These are phyloP conservation scores for Triplophysa bombifrons DNA, from an alignment of 2,797 vertebrate genomes.

Conservation along the genomic window DNA sequence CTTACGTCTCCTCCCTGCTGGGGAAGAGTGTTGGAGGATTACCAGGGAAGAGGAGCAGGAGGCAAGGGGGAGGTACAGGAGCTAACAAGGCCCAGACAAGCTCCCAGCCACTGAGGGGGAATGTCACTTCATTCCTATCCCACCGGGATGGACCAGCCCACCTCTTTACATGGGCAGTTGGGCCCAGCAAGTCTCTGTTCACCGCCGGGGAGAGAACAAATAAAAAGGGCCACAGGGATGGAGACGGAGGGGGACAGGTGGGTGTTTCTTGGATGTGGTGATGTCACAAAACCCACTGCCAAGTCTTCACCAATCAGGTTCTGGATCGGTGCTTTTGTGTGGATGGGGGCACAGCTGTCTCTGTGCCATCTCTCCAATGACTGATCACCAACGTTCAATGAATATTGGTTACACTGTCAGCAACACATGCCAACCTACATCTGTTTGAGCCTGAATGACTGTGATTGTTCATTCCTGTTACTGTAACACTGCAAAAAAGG, in stretches of 20 bases:
- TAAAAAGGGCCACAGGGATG: constrained; percentile 60
- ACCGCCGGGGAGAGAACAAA: constrained; percentile 68
- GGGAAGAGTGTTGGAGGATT: constrained; percentile 65
- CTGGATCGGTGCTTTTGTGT: constrained; percentile 42
- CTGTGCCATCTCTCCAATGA: constrained; percentile 35
- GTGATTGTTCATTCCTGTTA: not conserved
- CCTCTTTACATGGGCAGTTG: constrained; percentile 91
- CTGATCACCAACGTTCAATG: constrained; percentile 49
- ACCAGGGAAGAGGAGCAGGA: constrained; percentile 53
- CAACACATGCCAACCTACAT: constrained; percentile 37
- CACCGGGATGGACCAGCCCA: constrained; percentile 79
- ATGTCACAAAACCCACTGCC: constrained; percentile 61
- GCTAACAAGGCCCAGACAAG: constrained; percentile 60
- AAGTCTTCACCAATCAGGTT: constrained; percentile 48
- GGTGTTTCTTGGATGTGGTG: constrained; percentile 41
- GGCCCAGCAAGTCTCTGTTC: constrained; percentile 89
- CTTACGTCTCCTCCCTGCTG: constrained; percentile 68
- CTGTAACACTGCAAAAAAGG: not conserved
- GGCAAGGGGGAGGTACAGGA: constrained; percentile 31
- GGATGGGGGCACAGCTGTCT: constrained; percentile 19
- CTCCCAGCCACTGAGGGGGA: constrained; percentile 62
- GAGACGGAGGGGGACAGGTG: constrained; percentile 17
- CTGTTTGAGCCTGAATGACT: constrained; percentile 35
- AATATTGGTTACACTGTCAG: constrained; percentile 33
- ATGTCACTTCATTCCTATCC: constrained; percentile 67